Conservation (phyloP, 2,113 vertebrate species). For the Percina caprodes region DNA sequence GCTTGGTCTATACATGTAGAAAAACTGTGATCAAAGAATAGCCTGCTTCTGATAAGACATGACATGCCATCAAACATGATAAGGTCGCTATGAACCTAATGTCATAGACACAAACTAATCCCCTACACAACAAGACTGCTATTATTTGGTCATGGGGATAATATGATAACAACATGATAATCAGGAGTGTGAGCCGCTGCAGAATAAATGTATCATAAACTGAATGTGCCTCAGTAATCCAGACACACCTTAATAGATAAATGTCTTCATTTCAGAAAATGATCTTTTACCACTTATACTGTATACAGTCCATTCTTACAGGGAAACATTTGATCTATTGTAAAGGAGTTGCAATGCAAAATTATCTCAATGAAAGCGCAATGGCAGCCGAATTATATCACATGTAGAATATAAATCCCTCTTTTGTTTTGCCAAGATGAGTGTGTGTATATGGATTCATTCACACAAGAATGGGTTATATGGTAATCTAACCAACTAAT, state of each 20-base stretch:
- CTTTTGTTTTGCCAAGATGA: slow-evolving; percentile 21
- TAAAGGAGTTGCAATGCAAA: slow-evolving; percentile 28
- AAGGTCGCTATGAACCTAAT: background rate
- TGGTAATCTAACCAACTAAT: slow-evolving; percentile 10
- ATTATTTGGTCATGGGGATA: slow-evolving; percentile 1
- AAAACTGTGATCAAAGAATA: background rate
- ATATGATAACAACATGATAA: slow-evolving; percentile 21
- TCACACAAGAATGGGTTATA: background rate
- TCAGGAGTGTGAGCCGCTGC: slow-evolving; percentile 20
- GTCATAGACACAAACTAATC: background rate
- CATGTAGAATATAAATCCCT: slow-evolving; percentile 25
- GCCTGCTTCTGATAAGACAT: background rate
- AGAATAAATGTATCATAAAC: slow-evolving; percentile 27
- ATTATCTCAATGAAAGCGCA: slow-evolving; percentile 47
- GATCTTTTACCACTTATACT: background rate
- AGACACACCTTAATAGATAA: slow-evolving; percentile 20
- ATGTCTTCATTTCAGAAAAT: slow-evolving; percentile 30
- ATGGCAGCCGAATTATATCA: slow-evolving; percentile 22
- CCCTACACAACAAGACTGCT: background rate
- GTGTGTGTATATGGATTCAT: slow-evolving; percentile 1
- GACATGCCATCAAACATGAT: background rate
- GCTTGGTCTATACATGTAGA: background rate
- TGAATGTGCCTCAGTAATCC: slow-evolving; percentile 31
- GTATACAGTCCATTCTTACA: background rate
- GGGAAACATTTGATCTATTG: slow-evolving; percentile 17